Percentiles rank a stretch among this genome's conserved stretches.
Conservation (phyloP, 2,888 invertebrate species). For the Linnaemya tessellans region DNA sequence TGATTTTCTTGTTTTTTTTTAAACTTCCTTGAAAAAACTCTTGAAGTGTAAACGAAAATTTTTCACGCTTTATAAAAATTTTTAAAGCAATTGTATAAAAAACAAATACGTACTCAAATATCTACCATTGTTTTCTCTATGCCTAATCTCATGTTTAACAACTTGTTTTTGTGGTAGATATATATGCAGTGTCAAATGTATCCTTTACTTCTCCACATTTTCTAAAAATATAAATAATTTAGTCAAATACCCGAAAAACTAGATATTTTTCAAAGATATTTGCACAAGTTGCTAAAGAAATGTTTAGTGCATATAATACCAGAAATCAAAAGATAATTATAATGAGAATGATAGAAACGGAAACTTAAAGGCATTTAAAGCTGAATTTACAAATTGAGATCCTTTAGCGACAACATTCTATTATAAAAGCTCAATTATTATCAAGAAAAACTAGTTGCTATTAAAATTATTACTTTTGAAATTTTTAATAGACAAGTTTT, state of each 20-base stretch:
- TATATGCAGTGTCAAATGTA: constrained; percentile 81
- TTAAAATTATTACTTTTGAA: constrained; percentile 48
- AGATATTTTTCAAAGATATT: constrained; percentile 75
- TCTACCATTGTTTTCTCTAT: constrained; percentile 74
- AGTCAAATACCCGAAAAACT: constrained; percentile 80
- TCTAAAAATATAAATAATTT: constrained; percentile 77
- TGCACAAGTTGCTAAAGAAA: constrained; percentile 78
- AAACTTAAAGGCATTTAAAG: constrained; percentile 67
- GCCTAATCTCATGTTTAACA: constrained; percentile 69
- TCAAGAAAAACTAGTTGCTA: constrained; percentile 72
- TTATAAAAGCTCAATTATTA: constrained; percentile 39
- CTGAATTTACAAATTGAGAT: constrained; percentile 72
- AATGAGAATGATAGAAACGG: constrained; percentile 64
- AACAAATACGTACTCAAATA: constrained; percentile 78
- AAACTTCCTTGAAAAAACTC: constrained; percentile 73
- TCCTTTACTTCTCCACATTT: constrained; percentile 72
- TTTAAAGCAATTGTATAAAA: constrained; percentile 40
- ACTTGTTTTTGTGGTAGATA: constrained; percentile 74
- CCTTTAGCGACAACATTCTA: constrained; percentile 36
- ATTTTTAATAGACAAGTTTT: constrained; percentile 58
- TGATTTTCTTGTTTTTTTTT: constrained; percentile 59
- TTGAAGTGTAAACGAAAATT: constrained; percentile 82
- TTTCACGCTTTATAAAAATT: constrained; percentile 81
- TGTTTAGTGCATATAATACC: constrained; percentile 62
- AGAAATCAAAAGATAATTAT: constrained; percentile 64